A percentile compares a stretch with the other conserved stretches of the same genome.
Evolutionary conservation across 2,888 invertebrate species (phyloP).

Genomic region (Stenotaenia linearis): DNA sequence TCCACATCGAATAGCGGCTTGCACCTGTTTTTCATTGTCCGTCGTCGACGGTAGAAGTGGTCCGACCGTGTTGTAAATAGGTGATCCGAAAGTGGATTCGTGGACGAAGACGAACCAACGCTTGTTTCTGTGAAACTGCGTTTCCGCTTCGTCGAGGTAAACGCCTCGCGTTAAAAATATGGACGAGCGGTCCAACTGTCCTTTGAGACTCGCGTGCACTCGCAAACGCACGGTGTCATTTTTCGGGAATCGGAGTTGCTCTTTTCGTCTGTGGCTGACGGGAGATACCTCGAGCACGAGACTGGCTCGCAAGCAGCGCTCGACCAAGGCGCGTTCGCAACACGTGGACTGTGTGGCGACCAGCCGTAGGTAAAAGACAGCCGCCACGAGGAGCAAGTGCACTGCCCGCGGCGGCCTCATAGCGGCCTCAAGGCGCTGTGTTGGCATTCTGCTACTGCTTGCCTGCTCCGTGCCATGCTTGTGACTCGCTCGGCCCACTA

Average conservation of each 20-base stretch:
- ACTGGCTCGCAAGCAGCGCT: background rate
- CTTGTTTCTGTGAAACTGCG: background rate
- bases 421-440: conserved; percentile 11
- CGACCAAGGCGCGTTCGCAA: background rate
- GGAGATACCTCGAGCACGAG: background rate
- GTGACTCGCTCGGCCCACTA: background rate
- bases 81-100: background rate
- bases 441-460: conserved; percentile 15
- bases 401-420: conserved; percentile 14
- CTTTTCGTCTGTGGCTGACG: background rate
- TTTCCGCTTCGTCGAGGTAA: background rate
- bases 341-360: conserved; percentile 2
- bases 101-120: background rate
- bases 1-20: background rate
- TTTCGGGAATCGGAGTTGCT: background rate
- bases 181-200: background rate
- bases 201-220: background rate
- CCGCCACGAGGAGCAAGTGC: conserved; percentile 3
- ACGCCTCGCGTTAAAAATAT: background rate
- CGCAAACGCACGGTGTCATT: background rate
- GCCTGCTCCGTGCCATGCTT: conserved; percentile 7
- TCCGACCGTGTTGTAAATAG: background rate
- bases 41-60: background rate
- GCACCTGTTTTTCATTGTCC: background rate
- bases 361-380: background rate